Percentiles rank a stretch among this genome's conserved stretches.
These are phyloP conservation scores for Dicrurus megarhynchus DNA, from an alignment of 2,113 vertebrate genomes.

Conservation along the genomic window DNA sequence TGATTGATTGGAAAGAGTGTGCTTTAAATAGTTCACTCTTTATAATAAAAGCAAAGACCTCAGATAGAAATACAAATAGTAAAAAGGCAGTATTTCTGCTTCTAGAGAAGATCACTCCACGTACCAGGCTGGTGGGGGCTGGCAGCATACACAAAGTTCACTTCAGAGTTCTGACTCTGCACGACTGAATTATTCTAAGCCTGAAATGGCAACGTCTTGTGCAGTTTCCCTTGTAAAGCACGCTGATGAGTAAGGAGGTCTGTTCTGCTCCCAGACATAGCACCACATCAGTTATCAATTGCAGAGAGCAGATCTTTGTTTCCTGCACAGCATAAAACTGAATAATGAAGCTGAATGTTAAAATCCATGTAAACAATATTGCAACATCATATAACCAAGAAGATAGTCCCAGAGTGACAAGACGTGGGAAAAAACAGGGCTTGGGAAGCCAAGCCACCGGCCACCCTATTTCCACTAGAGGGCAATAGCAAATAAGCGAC, in stretches of 20 bases:
- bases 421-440: rapidly evolving
- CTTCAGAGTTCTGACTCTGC: not conserved
- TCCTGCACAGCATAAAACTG: not conserved
- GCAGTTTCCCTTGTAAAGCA: not conserved
- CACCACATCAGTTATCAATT: not conserved
- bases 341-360: not conserved
- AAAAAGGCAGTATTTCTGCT: not conserved
- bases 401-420: not conserved
- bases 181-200: not conserved
- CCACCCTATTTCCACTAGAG: not conserved
- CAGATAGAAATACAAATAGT: not conserved
- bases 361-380: not conserved
- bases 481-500: constrained; percentile 49
- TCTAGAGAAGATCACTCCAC: not conserved
- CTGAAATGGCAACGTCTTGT: not conserved
- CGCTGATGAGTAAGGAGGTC: not conserved
- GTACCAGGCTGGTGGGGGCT: not conserved
- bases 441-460: not conserved
- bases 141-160: not conserved
- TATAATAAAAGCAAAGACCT: not conserved
- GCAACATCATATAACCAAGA: not conserved
- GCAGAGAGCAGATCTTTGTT: not conserved
- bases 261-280: not conserved
- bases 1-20: not conserved
- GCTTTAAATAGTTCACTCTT: not conserved